phyloP scores from a whole-genome alignment of 53 echinoderm and acorn worm species.

The Mesocentrotus franciscanus region DNA sequence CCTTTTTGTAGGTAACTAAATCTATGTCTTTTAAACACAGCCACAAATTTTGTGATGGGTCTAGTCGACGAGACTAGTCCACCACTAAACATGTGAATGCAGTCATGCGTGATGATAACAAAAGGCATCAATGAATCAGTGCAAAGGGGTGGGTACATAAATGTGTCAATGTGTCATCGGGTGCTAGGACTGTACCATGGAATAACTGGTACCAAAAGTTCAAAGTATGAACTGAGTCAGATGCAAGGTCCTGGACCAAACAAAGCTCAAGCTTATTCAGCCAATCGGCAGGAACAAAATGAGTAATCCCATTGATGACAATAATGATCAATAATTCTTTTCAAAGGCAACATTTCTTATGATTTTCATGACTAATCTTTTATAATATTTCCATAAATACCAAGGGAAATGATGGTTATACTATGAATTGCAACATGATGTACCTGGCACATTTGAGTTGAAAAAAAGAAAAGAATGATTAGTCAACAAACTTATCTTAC shows the following conservation, averaged over 20 bases:
- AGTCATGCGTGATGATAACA: neutral
- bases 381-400: neutral
- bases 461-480: neutral
- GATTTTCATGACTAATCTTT: neutral
- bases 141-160: neutral
- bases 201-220: slow-evolving; percentile 31
- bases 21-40: neutral
- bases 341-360: neutral
- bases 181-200: neutral
- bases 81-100: neutral
- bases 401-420: neutral
- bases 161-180: neutral
- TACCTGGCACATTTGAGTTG: neutral
- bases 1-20: too few species aligned
- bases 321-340: neutral
- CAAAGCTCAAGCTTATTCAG: neutral
- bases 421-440: neutral
- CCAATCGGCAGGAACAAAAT: neutral
- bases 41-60: neutral
- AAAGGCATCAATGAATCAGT: neutral
- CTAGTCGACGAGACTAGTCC: neutral
- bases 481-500: neutral
- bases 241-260: neutral
- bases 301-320: neutral
- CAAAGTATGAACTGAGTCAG: slow-evolving; percentile 12